Conservation (phyloP, 2,113 vertebrate species). For the Fulmarus glacialis region DNA sequence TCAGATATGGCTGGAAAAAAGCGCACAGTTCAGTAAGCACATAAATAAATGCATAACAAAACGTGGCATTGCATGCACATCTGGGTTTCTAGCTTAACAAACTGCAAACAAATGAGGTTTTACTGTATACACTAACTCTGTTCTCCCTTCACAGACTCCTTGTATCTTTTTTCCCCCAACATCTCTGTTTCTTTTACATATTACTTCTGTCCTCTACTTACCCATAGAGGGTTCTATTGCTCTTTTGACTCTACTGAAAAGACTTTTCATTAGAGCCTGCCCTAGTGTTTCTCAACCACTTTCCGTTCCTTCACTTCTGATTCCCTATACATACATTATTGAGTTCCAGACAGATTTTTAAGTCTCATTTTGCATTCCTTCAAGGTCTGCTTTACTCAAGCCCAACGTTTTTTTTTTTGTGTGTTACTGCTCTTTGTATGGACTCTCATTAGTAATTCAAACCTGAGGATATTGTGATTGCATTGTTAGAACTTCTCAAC, state of each 20-base stretch:
- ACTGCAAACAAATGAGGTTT: conserved; percentile 33
- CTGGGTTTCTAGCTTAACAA: conserved; percentile 1
- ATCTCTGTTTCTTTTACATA: background rate
- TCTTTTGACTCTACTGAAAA: conserved; percentile 20
- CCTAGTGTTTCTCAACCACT: background rate
- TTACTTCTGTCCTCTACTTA: background rate
- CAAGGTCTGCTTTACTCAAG: conserved; percentile 22
- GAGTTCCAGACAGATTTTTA: conserved; percentile 42
- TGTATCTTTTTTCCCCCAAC: background rate
- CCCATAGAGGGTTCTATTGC: background rate
- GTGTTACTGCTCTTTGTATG: background rate
- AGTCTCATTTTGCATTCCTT: conserved; percentile 59
- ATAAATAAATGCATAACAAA: conserved; percentile 23
- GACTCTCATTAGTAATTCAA: conserved; percentile 66
- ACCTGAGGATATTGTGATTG: conserved; percentile 55
- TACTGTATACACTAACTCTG: background rate
- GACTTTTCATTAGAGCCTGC: background rate
- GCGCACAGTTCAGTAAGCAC: background rate
- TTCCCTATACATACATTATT: background rate
- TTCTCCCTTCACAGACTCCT: conserved; percentile 45
- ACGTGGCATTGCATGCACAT: background rate
- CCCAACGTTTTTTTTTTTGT: background rate
- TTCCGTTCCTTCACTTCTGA: background rate
- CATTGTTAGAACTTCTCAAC: conserved; percentile 55
- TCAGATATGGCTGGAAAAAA: background rate